These are phyloP conservation scores for Aphelinus atriplicis DNA, from an alignment of 1,140 invertebrate genomes.

Conservation along the genomic window DNA sequence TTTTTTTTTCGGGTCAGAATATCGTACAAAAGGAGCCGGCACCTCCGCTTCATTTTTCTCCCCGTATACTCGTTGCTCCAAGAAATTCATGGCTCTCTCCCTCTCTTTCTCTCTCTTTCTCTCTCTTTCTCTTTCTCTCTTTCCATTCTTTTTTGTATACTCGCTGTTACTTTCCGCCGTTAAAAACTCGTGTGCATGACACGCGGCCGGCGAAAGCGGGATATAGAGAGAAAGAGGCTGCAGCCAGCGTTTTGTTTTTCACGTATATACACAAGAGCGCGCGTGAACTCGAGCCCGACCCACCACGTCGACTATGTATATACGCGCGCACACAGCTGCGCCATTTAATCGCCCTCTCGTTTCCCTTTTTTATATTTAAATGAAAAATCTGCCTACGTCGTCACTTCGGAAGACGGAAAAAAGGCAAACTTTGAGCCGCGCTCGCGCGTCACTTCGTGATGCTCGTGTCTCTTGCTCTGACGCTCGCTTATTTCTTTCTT, in stretches of 20 bases:
- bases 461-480: no score
- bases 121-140: constrained; percentile 27
- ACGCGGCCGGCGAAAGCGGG: neutral
- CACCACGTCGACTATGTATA: no score
- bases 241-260: constrained; percentile 5
- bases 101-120: constrained; percentile 26
- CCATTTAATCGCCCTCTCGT: constrained; percentile 6
- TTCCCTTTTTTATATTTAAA: neutral
- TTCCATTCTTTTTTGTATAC: constrained; percentile 27
- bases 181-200: constrained; percentile 16
- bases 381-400: neutral
- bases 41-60: constrained; percentile 21
- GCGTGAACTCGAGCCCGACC: neutral
- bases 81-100: constrained; percentile 14
- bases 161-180: neutral
- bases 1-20: constrained; percentile 22
- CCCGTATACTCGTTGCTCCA: neutral
- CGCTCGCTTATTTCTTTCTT: no score
- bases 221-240: neutral
- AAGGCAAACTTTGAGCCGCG: no score
- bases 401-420: no score
- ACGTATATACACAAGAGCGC: no score
- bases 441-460: no score
- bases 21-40: constrained; percentile 28
- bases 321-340: neutral